phyloP scores from a whole-genome alignment of 2,888 invertebrate genomes.

The Perithous albicinctus region DNA sequence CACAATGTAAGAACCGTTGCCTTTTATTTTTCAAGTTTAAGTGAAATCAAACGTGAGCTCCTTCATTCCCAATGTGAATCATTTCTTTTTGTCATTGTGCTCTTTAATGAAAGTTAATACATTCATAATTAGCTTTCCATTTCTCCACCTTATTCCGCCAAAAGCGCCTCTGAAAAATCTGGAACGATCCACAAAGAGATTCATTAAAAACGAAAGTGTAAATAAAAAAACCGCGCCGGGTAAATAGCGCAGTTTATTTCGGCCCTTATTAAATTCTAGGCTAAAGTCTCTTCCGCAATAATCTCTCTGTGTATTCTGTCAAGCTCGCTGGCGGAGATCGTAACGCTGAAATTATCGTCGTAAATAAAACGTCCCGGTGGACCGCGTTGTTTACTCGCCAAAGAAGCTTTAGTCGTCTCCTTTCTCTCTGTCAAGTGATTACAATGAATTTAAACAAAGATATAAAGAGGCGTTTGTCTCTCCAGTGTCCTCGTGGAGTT shows the following conservation, averaged over 20 bases:
- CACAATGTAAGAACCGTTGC: too few species aligned
- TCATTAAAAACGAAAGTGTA: background rate
- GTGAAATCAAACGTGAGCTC: slow-evolving; percentile 76
- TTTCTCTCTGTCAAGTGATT: slow-evolving; percentile 47
- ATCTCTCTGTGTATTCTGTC: slow-evolving; percentile 53
- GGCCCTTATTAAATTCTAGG: slow-evolving; percentile 34
- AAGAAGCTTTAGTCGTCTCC: background rate
- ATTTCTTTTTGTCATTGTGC: background rate
- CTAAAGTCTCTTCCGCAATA: slow-evolving; percentile 34
- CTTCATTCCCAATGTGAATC: background rate
- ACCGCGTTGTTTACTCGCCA: slow-evolving; percentile 47
- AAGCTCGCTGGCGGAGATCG: slow-evolving; percentile 50
- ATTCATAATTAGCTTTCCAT: background rate
- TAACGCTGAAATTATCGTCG: slow-evolving; percentile 62
- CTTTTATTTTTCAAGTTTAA: too few species aligned
- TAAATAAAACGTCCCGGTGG: slow-evolving; percentile 61
- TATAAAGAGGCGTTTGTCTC: slow-evolving; percentile 41
- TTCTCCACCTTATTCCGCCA: background rate
- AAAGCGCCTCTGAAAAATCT: background rate
- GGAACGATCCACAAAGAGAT: background rate
- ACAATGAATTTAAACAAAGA: slow-evolving; percentile 56
- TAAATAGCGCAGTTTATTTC: slow-evolving; percentile 22
- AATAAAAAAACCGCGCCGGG: slow-evolving; percentile 6
- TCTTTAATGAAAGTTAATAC: background rate
- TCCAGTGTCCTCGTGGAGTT: slow-evolving; percentile 1